These are phyloP conservation scores for Lophius americanus DNA, from an alignment of 2,797 vertebrate species.

Conservation along the genomic window DNA sequence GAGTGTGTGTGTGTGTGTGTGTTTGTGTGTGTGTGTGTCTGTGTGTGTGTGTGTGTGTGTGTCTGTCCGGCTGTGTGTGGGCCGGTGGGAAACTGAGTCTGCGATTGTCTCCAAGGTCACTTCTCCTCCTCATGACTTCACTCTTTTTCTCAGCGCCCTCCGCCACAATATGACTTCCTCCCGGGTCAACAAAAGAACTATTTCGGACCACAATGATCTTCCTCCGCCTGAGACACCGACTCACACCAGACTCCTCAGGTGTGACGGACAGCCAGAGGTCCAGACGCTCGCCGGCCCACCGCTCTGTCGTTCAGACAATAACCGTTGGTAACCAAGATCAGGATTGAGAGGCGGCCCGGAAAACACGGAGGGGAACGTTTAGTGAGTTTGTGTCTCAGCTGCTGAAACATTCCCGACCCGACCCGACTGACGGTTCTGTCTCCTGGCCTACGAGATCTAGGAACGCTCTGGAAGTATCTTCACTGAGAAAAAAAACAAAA, in stretches of 20 bases:
- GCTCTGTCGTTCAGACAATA: too few relatives aligned
- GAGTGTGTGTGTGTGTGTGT: constrained; percentile 40
- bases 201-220: constrained; percentile 77
- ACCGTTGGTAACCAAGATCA: too few relatives aligned
- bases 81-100: constrained; percentile 59
- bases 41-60: constrained; percentile 10
- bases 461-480: too few relatives aligned
- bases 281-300: background rate
- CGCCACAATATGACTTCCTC: constrained; percentile 75
- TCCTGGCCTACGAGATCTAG: too few relatives aligned
- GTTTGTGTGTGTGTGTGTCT: background rate
- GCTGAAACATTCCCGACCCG: too few relatives aligned
- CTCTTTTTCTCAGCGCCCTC: constrained; percentile 82
- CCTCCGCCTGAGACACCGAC: constrained; percentile 56
- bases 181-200: constrained; percentile 72
- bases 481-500: too few relatives aligned
- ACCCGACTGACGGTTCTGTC: too few relatives aligned
- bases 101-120: constrained; percentile 63
- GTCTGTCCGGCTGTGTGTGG: constrained; percentile 31
- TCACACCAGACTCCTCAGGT: constrained; percentile 25
- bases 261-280: constrained; percentile 1
- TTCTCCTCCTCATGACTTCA: constrained; percentile 84
- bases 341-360: too few relatives aligned
- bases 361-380: too few relatives aligned
- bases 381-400: too few relatives aligned